Evolutionary conservation across 2,113 vertebrate species (phyloP).

Genomic region (Theristicus caerulescens): DNA sequence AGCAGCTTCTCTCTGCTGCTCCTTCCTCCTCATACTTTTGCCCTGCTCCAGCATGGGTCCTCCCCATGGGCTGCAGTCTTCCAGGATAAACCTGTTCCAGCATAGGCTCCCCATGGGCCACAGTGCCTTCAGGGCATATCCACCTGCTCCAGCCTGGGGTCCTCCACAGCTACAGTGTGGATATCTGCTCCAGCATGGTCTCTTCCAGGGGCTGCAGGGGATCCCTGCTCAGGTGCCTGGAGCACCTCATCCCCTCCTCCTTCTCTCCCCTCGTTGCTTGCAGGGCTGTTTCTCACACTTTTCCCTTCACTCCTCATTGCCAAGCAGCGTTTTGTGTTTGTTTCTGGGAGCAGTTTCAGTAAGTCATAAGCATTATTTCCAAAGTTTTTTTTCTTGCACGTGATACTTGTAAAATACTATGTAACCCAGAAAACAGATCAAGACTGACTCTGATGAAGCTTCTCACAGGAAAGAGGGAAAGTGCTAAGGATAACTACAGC

Average conservation of each 20-base stretch:
- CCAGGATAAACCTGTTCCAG: background rate
- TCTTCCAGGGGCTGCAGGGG: background rate
- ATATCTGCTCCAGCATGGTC: background rate
- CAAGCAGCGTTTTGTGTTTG: rapidly evolving
- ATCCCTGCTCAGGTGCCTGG: background rate
- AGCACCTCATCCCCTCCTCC: background rate
- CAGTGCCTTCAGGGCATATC: background rate
- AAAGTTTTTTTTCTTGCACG: background rate
- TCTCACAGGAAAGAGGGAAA: background rate
- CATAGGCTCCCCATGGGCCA: background rate
- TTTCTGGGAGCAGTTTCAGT: background rate
- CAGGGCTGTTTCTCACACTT: background rate
- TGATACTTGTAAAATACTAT: background rate
- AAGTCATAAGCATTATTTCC: background rate
- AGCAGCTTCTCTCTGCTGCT: background rate
- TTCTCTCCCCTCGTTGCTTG: rapidly evolving
- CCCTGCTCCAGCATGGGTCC: background rate
- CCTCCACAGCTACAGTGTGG: background rate
- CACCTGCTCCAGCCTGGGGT: background rate
- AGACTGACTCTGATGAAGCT: background rate
- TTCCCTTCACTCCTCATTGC: background rate
- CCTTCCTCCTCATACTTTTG: background rate
- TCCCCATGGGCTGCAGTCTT: background rate
- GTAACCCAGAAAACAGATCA: background rate
- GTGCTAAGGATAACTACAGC: background rate